A percentile compares a stretch with the other conserved stretches of the same genome.
phyloP scores from a whole-genome alignment of 2,113 vertebrate genomes.

The Carassius carassius region DNA sequence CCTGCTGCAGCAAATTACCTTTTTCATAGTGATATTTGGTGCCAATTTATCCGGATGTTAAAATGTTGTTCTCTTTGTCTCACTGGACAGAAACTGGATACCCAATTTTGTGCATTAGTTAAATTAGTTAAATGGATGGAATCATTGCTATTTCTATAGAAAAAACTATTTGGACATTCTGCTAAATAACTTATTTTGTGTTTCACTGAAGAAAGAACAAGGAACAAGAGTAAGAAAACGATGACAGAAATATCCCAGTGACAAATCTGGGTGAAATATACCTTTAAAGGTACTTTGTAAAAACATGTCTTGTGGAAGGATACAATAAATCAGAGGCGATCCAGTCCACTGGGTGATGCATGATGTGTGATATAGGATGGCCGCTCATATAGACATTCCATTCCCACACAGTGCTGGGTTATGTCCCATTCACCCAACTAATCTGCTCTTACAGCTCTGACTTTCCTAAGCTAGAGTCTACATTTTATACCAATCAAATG shows the following conservation, averaged over 20 bases:
- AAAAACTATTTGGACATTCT: background rate
- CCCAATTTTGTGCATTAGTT: background rate
- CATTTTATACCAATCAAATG: background rate
- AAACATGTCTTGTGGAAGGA: background rate
- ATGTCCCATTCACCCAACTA: conserved; percentile 5
- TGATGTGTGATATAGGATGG: conserved; percentile 13
- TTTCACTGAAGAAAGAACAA: background rate
- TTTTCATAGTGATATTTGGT: background rate
- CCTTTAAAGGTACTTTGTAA: background rate
- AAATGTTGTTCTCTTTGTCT: background rate
- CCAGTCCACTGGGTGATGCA: conserved; percentile 1
- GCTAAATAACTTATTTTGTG: too few species aligned
- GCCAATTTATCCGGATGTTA: background rate
- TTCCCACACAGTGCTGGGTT: conserved; percentile 28
- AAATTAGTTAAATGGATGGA: background rate
- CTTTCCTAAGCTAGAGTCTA: background rate
- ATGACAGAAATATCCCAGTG: background rate
- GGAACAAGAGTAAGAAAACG: background rate
- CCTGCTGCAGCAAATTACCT: background rate
- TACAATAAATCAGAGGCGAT: conserved; percentile 21
- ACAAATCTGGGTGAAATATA: background rate
- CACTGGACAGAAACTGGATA: too few species aligned
- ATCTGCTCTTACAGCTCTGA: background rate
- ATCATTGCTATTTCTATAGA: background rate
- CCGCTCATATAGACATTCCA: conserved; percentile 1